A percentile compares a stretch with the other conserved stretches of the same genome.
Evolutionary conservation across 1,140 invertebrate genomes (phyloP).

Genomic region (Manduca sexta): DNA sequence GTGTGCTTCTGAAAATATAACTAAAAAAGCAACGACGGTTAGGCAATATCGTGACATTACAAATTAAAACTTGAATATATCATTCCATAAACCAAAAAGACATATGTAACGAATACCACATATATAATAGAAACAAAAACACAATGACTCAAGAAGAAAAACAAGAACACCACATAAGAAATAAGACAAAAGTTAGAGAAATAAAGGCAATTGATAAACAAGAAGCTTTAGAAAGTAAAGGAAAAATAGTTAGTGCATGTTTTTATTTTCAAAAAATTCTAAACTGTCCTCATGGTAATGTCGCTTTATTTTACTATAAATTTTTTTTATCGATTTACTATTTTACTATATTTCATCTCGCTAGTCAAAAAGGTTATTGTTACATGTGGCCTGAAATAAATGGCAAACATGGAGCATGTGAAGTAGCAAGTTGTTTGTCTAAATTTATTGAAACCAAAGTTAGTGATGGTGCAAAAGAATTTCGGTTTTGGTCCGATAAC

Average conservation of each 20-base stretch:
- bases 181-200: too few relatives aligned
- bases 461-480: slow-evolving; percentile 5
- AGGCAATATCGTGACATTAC: too few relatives aligned
- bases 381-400: slow-evolving; percentile 17
- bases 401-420: slow-evolving; percentile 14
- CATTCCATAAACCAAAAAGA: too few relatives aligned
- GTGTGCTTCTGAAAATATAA: too few relatives aligned
- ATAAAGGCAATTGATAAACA: too few relatives aligned
- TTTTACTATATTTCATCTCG: slow-evolving; percentile 20
- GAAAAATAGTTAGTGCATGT: slow-evolving; percentile 10
- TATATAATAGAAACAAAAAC: too few relatives aligned
- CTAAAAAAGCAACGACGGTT: too few relatives aligned
- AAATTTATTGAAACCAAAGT: slow-evolving; percentile 8
- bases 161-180: too few relatives aligned
- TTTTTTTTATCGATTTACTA: slow-evolving; percentile 16
- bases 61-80: too few relatives aligned
- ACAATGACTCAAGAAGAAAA: too few relatives aligned
- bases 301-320: slow-evolving; percentile 18
- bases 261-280: slow-evolving; percentile 21
- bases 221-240: too few relatives aligned
- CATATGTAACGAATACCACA: too few relatives aligned
- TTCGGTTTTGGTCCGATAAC: slow-evolving; percentile 11
- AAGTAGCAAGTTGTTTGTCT: slow-evolving; percentile 16
- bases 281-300: slow-evolving; percentile 15
- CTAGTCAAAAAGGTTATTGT: slow-evolving; percentile 13